Evolutionary conservation across 2,888 invertebrate genomes (phyloP).

Genomic region (Tenthredo scrophulariae): DNA sequence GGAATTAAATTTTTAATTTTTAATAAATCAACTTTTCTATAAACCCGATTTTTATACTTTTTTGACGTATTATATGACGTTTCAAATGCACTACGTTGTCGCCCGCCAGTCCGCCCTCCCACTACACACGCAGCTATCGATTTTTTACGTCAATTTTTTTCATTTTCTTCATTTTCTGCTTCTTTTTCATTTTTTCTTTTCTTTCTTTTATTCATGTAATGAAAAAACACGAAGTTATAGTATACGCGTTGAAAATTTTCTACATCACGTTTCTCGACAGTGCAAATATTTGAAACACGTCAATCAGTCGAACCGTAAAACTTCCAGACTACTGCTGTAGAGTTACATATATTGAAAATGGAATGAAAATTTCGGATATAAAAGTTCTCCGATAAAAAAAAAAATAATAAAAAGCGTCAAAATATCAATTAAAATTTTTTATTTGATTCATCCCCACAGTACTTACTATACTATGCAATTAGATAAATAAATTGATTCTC

Average conservation of each 20-base stretch:
- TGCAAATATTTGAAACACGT: conserved; percentile 10
- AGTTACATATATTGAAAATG: neutral
- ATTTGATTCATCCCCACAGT: neutral
- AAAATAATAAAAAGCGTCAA: neutral
- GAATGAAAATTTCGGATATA: neutral
- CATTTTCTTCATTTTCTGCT: no score
- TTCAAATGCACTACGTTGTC: neutral
- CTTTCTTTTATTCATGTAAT: neutral
- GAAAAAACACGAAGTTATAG: neutral
- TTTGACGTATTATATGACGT: neutral
- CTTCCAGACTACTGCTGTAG: neutral
- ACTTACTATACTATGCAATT: neutral
- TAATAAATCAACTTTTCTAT: neutral
- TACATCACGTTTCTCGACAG: neutral
- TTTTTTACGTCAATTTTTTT: neutral
- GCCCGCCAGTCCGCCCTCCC: neutral
- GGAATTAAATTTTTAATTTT: neutral
- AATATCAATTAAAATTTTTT: neutral
- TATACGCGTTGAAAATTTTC: neutral
- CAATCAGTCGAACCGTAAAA: neutral
- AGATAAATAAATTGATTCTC: neutral
- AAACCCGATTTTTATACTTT: neutral
- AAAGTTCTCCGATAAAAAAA: neutral
- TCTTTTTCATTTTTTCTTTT: neutral
- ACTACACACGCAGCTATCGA: neutral